Evolutionary conservation across 1,140 invertebrate species (phyloP), one percentile per base, ranked within the genome.

Genomic region (Apis laboriosa): DNA sequence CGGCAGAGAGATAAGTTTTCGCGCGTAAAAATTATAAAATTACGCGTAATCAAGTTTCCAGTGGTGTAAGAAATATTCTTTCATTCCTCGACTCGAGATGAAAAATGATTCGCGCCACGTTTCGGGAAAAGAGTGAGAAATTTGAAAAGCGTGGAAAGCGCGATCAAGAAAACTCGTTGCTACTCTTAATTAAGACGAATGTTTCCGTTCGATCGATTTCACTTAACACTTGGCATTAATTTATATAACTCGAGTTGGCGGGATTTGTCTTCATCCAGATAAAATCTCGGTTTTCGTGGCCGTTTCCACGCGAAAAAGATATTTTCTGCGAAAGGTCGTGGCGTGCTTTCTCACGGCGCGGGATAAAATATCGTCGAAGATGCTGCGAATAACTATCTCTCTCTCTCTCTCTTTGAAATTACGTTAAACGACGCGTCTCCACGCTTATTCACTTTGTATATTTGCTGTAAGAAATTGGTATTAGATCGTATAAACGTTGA

Each of bases 141-240:
- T 75, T 74, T 34, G n/a, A 17, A 24, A 24, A 51, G 56, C 43
- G 74, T 55, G 61, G 73, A 68, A 34, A 79, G 60, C 34, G 34
- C 3, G 34, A 67, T 24, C 49, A 19, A 34, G 73, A 71, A 43
- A 71, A 75, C 76, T 28, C 77, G 67, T 76, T 43, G 49, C 13
- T 19, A 61, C 51, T 43, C 21, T 60, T 87, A 86, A 87, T 87
- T 87, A 87, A 86, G 86, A 87, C 80, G 63, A 86, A 84, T 63
- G 81, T 56, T 60, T 74, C 68, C 60, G 71, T 80, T 77, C 81
- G 74, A 64, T 53, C 80, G 63, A 68, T 80, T 84, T 80, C 66
- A 58, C 64, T 78, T 68, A 43, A 83, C 75, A 63, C 53, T 3
- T 24, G 53, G 28, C 4, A 12, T 60, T 74, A 76, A 86, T 86